Base-by-base conservation (phyloP, 1,140 invertebrate genomes). In the Neotoxoptera formosana region DNA sequence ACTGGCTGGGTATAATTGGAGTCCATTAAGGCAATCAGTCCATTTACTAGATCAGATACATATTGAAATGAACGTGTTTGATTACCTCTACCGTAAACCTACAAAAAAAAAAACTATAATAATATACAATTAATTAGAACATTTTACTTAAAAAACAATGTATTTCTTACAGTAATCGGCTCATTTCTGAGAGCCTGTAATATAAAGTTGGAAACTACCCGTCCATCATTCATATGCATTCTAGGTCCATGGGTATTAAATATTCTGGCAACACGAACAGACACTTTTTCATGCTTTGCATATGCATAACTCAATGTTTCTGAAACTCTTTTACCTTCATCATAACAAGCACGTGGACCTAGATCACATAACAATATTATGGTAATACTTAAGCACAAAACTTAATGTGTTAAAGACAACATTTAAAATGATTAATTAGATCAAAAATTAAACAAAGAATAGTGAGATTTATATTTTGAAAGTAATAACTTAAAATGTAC, bases 181-280 rank as follows among this genome's bases (percentile, higher is more conserved):
- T 99, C 96, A 95, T 99, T 98, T 95, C 99, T 97, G 90, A 99
- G 95, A 17, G 99, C 98, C 96, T 99, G 99, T 87, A 99, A 96
- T 94, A 99, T 99, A 95, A 99, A 99, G 96, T 99, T 99, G 25
- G 99, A 99, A 1, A 99, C 99, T 7, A 99, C 99, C 83, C 99
- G 96, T 11, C 99, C 99, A 96, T 99, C 99, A 95, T 99, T 99
- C 96, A 99, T 98, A 95, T 99, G 99, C 99, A 99, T 99, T 95
- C 99, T 96, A 0, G 99, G 99, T n/a, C 99, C 99, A 95, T 99
- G 99, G 0, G 99, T 99, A 95, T 99, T 99, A 95, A 99, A 99
- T 94, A 99, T 99, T 94, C 99, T 96, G 1, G 99, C 99, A 47
- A 99, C 99, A 94, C 99, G 96, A 9, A 99, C 98, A 93, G 98